Evolutionary conservation across 2,113 vertebrate genomes (phyloP).

Genomic region (Epinephelus lanceolatus): DNA sequence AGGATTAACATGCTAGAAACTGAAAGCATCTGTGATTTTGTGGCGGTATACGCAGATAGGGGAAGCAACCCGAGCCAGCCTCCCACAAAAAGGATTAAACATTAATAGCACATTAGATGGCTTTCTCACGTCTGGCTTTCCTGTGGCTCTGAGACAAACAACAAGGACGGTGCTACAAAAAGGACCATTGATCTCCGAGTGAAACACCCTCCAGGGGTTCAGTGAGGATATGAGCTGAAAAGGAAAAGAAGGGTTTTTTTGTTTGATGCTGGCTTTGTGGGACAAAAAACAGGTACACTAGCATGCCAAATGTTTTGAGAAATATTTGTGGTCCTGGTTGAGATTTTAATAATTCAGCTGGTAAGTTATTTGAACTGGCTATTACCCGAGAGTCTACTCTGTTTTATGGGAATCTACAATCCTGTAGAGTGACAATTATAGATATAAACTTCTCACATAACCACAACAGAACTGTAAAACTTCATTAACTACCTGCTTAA

Average conservation of each 20-base stretch:
- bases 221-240: slow-evolving; percentile 18
- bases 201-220: slow-evolving; percentile 42
- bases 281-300: neutral
- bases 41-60: neutral
- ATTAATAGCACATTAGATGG: slow-evolving; percentile 61
- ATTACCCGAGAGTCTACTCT: neutral
- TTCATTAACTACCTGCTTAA: neutral
- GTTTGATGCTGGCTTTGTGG: neutral
- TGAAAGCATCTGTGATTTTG: slow-evolving; percentile 33
- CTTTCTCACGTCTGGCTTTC: slow-evolving; percentile 65
- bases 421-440: neutral
- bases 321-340: neutral
- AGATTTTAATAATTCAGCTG: neutral
- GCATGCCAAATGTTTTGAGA: neutral
- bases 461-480: neutral
- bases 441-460: neutral
- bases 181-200: slow-evolving; percentile 56
- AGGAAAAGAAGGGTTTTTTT: neutral
- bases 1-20: slow-evolving; percentile 26
- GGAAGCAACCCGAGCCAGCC: slow-evolving; percentile 12
- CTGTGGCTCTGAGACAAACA: slow-evolving; percentile 62
- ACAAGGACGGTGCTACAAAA: slow-evolving; percentile 49
- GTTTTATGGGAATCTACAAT: neutral
- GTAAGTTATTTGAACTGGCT: neutral
- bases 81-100: slow-evolving; percentile 62